phyloP scores from a whole-genome alignment of 2,113 vertebrate species.

The Brachyhypopomus gauderio region DNA sequence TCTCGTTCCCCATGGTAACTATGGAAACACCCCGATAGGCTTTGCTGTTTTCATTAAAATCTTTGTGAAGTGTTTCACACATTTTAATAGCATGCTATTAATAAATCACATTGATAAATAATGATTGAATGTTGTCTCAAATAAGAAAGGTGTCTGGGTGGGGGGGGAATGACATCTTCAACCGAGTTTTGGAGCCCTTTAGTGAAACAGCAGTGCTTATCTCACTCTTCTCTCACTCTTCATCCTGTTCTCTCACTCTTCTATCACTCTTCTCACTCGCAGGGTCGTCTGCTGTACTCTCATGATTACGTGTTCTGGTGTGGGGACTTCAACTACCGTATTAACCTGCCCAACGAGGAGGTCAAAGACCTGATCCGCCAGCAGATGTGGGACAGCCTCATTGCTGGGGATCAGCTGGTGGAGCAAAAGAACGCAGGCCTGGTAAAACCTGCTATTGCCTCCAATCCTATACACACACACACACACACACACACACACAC shows the following conservation, averaged over 20 bases:
- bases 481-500: not conserved
- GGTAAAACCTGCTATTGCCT: constrained; percentile 67
- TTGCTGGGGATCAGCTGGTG: constrained; percentile 89
- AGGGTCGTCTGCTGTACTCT: constrained; percentile 95
- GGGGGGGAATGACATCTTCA: too few species aligned
- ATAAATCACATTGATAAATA: not conserved
- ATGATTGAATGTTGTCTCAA: too few species aligned
- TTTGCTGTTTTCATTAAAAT: not conserved
- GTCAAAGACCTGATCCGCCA: constrained; percentile 93
- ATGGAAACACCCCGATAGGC: not conserved
- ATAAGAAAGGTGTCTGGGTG: too few species aligned
- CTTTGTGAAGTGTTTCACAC: not conserved
- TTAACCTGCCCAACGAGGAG: constrained; percentile 92
- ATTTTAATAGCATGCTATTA: not conserved
- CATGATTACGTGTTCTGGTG: constrained; percentile 99
- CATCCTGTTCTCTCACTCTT: too few species aligned
- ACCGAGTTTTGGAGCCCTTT: too few species aligned
- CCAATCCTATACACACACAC: not conserved
- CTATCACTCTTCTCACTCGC: not conserved
- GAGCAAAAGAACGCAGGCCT: constrained; percentile 91
- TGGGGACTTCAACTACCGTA: constrained; percentile 98
- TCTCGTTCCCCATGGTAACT: constrained; percentile 94
- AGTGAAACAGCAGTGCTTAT: not conserved
- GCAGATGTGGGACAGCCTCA: constrained; percentile 92
- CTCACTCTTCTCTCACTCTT: not conserved